Evolutionary conservation across 2,888 invertebrate species (phyloP).

Genomic region (Philhelius pedissequus): DNA sequence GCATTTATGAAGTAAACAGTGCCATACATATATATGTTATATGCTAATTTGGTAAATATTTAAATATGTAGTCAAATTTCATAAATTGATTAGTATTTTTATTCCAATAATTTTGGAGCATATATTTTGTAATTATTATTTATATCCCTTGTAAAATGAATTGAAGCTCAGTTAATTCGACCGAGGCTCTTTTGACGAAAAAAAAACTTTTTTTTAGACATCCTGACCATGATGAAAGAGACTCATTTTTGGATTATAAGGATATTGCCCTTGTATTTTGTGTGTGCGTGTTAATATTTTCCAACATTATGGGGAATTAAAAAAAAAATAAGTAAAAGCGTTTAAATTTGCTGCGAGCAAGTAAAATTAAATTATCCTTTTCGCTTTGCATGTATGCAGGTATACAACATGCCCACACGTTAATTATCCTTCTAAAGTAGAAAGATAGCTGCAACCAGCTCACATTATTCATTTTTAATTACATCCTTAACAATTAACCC

Average conservation of each 20-base stretch:
- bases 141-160: slow-evolving; percentile 58
- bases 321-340: slow-evolving; percentile 18
- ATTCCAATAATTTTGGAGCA: slow-evolving; percentile 21
- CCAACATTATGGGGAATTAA: not conserved
- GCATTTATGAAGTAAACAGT: not conserved
- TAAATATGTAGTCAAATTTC: slow-evolving; percentile 51
- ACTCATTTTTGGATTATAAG: slow-evolving; percentile 50
- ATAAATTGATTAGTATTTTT: slow-evolving; percentile 56
- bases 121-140: slow-evolving; percentile 62
- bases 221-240: not conserved
- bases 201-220: not conserved
- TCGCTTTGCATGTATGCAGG: not conserved
- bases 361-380: slow-evolving; percentile 54
- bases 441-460: slow-evolving; percentile 46
- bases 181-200: not conserved
- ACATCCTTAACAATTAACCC: slow-evolving; percentile 63
- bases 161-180: not conserved
- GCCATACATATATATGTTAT: not conserved
- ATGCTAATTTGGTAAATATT: slow-evolving; percentile 53
- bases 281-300: not conserved
- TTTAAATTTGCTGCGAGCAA: slow-evolving; percentile 53
- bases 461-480: slow-evolving; percentile 65
- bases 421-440: slow-evolving; percentile 27
- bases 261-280: slow-evolving; percentile 33
- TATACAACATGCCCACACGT: slow-evolving; percentile 2